Percentiles rank a stretch among this genome's conserved stretches.
Conservation (phyloP, 2,113 vertebrate genomes). For the Boleophthalmus pectinirostris region DNA sequence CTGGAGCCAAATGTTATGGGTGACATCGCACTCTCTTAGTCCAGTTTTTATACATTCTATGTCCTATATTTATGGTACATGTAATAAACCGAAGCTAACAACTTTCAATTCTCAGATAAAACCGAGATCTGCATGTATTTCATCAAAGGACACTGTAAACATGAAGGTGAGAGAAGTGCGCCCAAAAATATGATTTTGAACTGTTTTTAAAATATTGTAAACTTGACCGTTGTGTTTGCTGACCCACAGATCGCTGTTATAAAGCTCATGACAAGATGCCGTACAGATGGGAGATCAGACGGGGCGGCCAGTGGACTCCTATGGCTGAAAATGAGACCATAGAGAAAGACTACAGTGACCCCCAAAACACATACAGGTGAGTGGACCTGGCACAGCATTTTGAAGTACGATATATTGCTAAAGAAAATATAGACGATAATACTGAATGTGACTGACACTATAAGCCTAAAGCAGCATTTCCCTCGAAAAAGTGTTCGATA, state of each 20-base stretch:
- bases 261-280: conserved; percentile 71
- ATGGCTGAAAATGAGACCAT: conserved; percentile 63
- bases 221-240: background rate
- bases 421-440: too few relatives aligned
- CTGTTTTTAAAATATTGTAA: background rate
- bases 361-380: conserved; percentile 62
- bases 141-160: conserved; percentile 14
- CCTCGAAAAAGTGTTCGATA: too few relatives aligned
- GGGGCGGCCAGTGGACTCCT: conserved; percentile 53
- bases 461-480: too few relatives aligned
- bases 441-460: too few relatives aligned
- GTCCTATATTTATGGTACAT: too few relatives aligned
- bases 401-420: too few relatives aligned
- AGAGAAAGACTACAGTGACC: conserved; percentile 74
- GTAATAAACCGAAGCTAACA: background rate
- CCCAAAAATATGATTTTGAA: background rate
- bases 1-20: too few relatives aligned
- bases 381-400: background rate
- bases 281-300: conserved; percentile 72
- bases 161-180: conserved; percentile 57
- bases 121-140: conserved; percentile 7
- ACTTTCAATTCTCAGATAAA: background rate
- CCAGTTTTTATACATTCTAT: too few relatives aligned
- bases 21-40: too few relatives aligned
- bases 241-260: conserved; percentile 62